Percentiles rank a stretch among this genome's conserved stretches.
These are phyloP conservation scores for Pseudobourletiella spinata DNA, from an alignment of 1,140 invertebrate genomes.

Conservation along the genomic window DNA sequence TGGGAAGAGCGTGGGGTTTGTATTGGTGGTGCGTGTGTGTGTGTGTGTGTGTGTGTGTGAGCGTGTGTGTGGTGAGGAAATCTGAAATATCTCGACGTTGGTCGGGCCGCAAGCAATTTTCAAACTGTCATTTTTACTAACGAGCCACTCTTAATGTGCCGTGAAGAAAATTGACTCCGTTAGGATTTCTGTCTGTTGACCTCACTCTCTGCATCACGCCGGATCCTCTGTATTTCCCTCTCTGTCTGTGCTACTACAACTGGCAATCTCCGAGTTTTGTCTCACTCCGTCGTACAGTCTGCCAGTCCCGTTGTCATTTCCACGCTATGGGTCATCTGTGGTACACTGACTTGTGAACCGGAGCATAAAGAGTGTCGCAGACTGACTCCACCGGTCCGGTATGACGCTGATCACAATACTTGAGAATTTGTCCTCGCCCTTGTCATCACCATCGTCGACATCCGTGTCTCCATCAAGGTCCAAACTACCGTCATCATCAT, in stretches of 20 bases:
- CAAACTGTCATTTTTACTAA: conserved; percentile 8
- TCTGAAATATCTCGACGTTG: no score
- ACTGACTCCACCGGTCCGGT: no score
- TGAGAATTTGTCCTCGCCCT: background rate
- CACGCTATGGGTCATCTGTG: no score
- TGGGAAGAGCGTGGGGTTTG: no score
- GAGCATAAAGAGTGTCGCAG: no score
- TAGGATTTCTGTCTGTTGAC: background rate
- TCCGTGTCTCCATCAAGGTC: background rate
- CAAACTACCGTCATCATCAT: background rate
- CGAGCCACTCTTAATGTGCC: conserved; percentile 13
- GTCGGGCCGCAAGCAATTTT: background rate
- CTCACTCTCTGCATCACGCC: background rate
- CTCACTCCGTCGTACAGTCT: no score
- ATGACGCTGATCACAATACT: background rate
- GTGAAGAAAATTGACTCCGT: conserved; percentile 13
- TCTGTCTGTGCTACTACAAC: background rate
- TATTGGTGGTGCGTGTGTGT: no score
- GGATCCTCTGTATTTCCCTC: background rate
- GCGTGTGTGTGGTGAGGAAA: no score
- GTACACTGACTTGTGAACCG: no score
- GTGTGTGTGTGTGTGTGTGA: no score
- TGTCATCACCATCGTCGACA: background rate
- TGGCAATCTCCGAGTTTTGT: background rate
- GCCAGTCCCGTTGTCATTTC: no score